Evolutionary conservation across 2,113 vertebrate genomes (phyloP), one percentile per base, ranked within the genome.

Genomic region (Chloropsis hardwickii): DNA sequence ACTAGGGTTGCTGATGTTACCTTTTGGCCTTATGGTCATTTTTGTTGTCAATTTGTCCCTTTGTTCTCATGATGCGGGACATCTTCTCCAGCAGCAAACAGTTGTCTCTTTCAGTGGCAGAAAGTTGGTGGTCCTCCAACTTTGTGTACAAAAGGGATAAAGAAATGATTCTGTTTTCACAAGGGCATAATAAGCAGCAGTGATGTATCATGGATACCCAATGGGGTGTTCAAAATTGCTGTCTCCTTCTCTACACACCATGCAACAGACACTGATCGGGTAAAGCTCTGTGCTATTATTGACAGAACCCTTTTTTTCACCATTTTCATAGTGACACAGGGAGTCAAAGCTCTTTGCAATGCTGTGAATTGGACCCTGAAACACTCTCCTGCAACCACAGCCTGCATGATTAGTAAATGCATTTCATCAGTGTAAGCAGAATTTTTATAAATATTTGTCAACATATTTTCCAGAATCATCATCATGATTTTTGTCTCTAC

Each of bases 21-120:
- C 98, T 98, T 97, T 97, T 98, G 27, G 62, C 90, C 7, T 94
- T 93, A 78, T 83, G 97, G 69, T 92, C 1, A 91, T 98, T 98
- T 95, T 80, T 96, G 85, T 97, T 97, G 90, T 98, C 93, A 4
- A 79, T 74, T 88, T 92, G 66, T 73, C 97, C 97, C 58, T 94
- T 94, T 42, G 97, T 98, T 95, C 81, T 98, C 96, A 96, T 96
- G 80, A 98, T 98, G 56, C 86, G 84, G 44, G 97, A 96, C 61
- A 98, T 97, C 93, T 98, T 98, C 86, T 98, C 92, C 65, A 97
- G 86, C 20, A 99, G 97, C 71, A 98, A 95, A 21, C 6, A 12
- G 48, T 98, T 99, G 81, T 98, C 98, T 90, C 95, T 97, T 81
- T 98, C 28, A 42, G 98, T 98, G 82, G 48, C 12, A 5, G 91